Base-by-base conservation (phyloP, 2,888 invertebrate species). In the Auanema freiburgensis region DNA sequence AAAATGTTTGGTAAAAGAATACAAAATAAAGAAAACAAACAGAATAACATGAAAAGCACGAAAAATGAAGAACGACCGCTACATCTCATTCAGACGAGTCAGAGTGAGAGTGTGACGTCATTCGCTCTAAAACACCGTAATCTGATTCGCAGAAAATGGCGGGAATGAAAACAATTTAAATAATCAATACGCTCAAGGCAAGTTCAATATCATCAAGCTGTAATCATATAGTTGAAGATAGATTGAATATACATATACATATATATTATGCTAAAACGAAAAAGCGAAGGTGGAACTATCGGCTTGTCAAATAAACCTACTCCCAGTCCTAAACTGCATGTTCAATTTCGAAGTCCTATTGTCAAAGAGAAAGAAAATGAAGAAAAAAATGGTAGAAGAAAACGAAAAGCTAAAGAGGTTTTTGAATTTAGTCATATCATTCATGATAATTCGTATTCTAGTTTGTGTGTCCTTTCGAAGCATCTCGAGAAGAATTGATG, bases 261-360 rank as follows among this genome's bases (percentile, higher is more conserved):
- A 11, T 3, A 21, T 6, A 6, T 43, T 18, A 61, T 62, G 62
- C 24, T 62, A 18, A 62, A 62, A 40, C 44, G 62, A 16, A 56
- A 25, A 43, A 23, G 44, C 18, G 23, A 55, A 18, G 60, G 60
- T 18, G 33, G 33, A 5, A 33, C 33, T 33, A 33, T 33, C 33
- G 33, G 33, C 33, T 55, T 60, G 60, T 42, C 41, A 43, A 25
- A 25, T 2, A 53, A 52, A 25, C 11, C 25, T 21, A 23, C 24
- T 24, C n/a, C 49, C 1, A 41, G 53, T n/a, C 43, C 40, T 14
- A 57, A 51, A 41, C 33, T 62, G 1, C 21, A n/a, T 10, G 33
- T 59, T 33, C 63, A 65, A 49, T 68, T 63, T 49, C 59, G 57
- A 54, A 68, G 68, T 52, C 68, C 68, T 8, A 59, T 68, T 10